phyloP scores from a whole-genome alignment of 2,888 invertebrate species.

The Rhyacophila evoluta region DNA sequence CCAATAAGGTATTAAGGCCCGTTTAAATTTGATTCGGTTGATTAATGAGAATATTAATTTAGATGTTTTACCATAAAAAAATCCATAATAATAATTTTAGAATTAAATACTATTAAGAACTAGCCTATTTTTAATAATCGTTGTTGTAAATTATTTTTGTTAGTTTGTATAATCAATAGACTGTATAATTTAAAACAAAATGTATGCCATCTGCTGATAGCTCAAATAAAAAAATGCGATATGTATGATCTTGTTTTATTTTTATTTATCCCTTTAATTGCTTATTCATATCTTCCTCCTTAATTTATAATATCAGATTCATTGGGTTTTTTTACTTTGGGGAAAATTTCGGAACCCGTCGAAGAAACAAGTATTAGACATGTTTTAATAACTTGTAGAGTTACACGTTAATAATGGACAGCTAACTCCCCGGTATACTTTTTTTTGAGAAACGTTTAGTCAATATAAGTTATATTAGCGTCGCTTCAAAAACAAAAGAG shows the following conservation, averaged over 20 bases:
- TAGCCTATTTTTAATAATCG: constrained; percentile 49
- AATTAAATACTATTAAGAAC: constrained; percentile 16
- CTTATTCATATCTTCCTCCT: not conserved
- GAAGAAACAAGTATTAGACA: no score
- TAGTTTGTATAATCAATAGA: constrained; percentile 55
- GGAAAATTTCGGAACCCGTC: no score
- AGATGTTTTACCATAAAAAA: not conserved
- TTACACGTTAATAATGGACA: no score
- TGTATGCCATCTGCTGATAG: constrained; percentile 52
- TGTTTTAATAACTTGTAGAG: no score
- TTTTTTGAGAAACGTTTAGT: no score
- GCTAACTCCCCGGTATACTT: no score
- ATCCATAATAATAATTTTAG: constrained; percentile 5
- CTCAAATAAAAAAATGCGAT: constrained; percentile 43
- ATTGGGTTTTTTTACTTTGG: no score
- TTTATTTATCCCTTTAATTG: not conserved
- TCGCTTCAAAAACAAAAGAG: no score
- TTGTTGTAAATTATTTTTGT: constrained; percentile 55
- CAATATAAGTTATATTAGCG: no score
- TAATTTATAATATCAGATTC: no score
- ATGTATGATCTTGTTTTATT: constrained; percentile 1
- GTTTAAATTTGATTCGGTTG: not conserved
- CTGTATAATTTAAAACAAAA: constrained; percentile 51
- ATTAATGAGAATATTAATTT: not conserved
- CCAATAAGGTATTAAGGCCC: not conserved